A percentile compares a stretch with the other conserved stretches of the same genome.
phyloP scores from a whole-genome alignment of 2,113 vertebrate genomes.

The Amphilophus citrinellus region DNA sequence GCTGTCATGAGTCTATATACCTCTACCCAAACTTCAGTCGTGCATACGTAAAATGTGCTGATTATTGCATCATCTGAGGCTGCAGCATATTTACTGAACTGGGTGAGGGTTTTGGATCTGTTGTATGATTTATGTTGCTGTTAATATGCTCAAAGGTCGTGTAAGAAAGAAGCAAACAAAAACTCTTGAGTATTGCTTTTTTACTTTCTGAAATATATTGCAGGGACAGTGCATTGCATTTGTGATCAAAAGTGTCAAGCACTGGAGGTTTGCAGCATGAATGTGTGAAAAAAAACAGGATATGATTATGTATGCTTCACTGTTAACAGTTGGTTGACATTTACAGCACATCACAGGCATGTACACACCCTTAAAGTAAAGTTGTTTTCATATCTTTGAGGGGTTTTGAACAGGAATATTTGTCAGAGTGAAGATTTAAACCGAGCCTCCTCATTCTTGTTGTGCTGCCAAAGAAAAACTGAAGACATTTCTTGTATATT shows the following conservation, averaged over 20 bases:
- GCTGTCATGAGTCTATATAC: background rate
- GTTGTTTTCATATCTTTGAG: background rate
- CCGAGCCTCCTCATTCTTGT: background rate
- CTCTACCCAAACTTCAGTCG: background rate
- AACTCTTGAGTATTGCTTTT: background rate
- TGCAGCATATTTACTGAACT: background rate
- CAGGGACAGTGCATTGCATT: background rate
- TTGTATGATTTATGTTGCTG: no score
- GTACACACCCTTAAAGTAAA: background rate
- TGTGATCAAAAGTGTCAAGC: background rate
- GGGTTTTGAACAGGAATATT: no score
- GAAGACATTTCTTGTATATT: background rate
- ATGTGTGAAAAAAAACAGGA: background rate
- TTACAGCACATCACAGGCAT: background rate
- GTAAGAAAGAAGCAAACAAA: background rate
- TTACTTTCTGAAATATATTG: accelerated
- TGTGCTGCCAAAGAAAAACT: background rate
- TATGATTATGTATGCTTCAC: accelerated
- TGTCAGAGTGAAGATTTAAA: background rate
- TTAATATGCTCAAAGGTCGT: no score
- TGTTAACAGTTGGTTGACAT: background rate
- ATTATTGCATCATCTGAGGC: background rate
- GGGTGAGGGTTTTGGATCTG: no score
- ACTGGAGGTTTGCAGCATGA: background rate
- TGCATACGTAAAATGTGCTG: accelerated